Evolutionary conservation across 2,888 invertebrate species (phyloP).

Genomic region (Chloroclysta siterata): DNA sequence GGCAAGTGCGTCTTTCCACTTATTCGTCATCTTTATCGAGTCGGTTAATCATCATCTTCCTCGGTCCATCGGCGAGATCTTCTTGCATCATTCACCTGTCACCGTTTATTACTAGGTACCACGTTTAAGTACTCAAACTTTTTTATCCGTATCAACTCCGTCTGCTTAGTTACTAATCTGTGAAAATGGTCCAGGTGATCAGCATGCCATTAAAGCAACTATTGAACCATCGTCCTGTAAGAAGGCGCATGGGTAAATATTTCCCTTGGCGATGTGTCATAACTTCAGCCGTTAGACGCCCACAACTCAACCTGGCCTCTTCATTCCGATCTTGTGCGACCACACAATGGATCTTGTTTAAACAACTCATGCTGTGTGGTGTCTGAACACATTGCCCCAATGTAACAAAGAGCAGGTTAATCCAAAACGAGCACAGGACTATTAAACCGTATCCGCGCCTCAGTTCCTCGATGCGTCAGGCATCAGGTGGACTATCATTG

Average conservation of each 20-base stretch:
- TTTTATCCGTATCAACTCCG: too few species aligned
- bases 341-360: neutral
- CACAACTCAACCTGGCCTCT: too few species aligned
- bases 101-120: too few species aligned
- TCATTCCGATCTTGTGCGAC: neutral
- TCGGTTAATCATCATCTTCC: neutral
- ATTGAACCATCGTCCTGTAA: too few species aligned
- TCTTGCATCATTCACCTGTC: neutral
- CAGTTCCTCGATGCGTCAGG: constrained; percentile 33
- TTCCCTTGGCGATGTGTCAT: too few species aligned
- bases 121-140: too few species aligned
- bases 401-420: constrained; percentile 7
- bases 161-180: too few species aligned
- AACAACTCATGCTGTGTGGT: neutral
- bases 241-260: too few species aligned
- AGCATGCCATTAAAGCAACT: too few species aligned
- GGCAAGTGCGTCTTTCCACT: constrained; percentile 10
- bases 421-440: constrained; percentile 8
- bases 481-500: constrained; percentile 37
- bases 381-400: neutral
- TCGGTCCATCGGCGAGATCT: neutral
- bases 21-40: neutral
- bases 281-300: too few species aligned
- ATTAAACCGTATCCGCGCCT: constrained; percentile 12
- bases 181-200: too few species aligned